A percentile compares a stretch with the other conserved stretches of the same genome.
Evolutionary conservation across 2,888 invertebrate species (phyloP).

Genomic region (Tuberolachnus salignus): DNA sequence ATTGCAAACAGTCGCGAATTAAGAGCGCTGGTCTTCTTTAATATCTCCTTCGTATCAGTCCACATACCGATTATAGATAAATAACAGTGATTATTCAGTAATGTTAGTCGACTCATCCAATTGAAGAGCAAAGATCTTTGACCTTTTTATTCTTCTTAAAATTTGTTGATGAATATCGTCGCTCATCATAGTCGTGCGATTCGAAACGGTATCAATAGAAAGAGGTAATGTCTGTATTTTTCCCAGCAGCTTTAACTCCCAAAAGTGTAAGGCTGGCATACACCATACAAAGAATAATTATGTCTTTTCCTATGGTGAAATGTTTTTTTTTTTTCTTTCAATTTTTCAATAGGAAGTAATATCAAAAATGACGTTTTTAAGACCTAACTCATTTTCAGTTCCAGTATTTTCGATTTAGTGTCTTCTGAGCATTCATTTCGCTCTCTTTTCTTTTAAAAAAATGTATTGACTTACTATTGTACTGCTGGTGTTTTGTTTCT

Average conservation of each 20-base stretch:
- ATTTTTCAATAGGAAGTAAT: too few relatives aligned
- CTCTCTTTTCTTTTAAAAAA: too few relatives aligned
- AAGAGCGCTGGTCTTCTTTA: conserved; percentile 58
- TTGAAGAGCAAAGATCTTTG: conserved; percentile 39
- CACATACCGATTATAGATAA: conserved; percentile 57
- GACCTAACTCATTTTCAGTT: too few relatives aligned
- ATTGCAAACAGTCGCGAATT: conserved; percentile 56
- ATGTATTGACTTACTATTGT: too few relatives aligned
- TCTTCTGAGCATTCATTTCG: too few relatives aligned
- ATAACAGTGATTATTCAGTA: conserved; percentile 54
- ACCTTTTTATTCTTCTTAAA: conserved; percentile 29
- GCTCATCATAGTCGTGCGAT: too few relatives aligned
- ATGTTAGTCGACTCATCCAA: conserved; percentile 40
- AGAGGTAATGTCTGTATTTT: conserved; percentile 22
- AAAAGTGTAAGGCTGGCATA: conserved; percentile 26
- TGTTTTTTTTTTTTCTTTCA: too few relatives aligned
- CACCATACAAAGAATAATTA: conserved; percentile 20
- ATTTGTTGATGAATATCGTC: conserved; percentile 28
- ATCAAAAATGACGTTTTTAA: too few relatives aligned
- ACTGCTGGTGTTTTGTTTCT: too few relatives aligned
- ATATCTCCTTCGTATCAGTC: conserved; percentile 42
- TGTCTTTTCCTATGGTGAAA: conserved; percentile 12
- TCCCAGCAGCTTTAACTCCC: conserved; percentile 20
- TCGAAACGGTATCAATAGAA: conserved; percentile 29
- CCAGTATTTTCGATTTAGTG: too few relatives aligned